phyloP scores from a whole-genome alignment of 23 tunicate genomes.

The Trididemnum miniatum region DNA sequence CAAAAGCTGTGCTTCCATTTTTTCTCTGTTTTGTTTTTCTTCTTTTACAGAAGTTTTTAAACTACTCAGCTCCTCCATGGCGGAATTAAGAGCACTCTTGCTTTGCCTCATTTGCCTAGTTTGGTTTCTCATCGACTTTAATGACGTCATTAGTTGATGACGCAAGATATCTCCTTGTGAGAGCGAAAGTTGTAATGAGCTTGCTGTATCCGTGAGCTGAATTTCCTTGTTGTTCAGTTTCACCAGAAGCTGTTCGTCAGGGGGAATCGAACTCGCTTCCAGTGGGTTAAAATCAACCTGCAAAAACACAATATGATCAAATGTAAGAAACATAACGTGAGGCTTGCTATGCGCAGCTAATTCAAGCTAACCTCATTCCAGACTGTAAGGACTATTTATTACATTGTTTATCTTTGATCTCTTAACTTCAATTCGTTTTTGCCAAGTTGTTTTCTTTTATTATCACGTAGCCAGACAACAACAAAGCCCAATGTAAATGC shows the following conservation, averaged over 20 bases:
- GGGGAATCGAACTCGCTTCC: no score
- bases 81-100: slow-evolving; percentile 27
- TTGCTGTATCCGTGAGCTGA: slow-evolving; percentile 47
- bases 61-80: slow-evolving; percentile 28
- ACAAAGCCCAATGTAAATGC: no score
- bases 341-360: no score
- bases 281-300: no score
- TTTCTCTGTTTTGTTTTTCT: neutral
- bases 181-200: slow-evolving; percentile 41
- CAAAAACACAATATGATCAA: no score
- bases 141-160: slow-evolving; percentile 50
- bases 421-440: no score
- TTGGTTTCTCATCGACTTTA: slow-evolving; percentile 42
- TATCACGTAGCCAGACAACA: no score
- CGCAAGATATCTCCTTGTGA: slow-evolving; percentile 53
- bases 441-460: no score
- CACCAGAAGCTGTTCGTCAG: neutral
- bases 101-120: slow-evolving; percentile 29
- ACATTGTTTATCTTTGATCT: no score
- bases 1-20: neutral
- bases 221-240: slow-evolving; percentile 1
- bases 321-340: no score
- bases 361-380: no score
- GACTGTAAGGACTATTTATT: no score
- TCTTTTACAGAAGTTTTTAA: slow-evolving; percentile 8